Base-by-base conservation (phyloP, 2,113 vertebrate genomes). In the Peromyscus maniculatus region DNA sequence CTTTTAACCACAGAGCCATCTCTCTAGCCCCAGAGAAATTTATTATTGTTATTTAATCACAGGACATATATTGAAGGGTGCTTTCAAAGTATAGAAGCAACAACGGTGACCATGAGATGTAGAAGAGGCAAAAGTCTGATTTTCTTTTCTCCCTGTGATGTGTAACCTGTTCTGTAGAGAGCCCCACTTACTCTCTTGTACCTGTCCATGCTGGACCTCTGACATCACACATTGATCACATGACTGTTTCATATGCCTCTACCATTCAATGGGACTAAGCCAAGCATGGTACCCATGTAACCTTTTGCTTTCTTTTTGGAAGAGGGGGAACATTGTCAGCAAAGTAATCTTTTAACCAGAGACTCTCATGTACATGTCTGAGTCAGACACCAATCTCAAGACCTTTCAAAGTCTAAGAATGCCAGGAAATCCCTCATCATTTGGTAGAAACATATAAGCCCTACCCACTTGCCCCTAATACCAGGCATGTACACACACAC, bases 381-480 rank as follows among this genome's bases (percentile, higher is more conserved):
- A 84, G 75, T 69, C 46, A 36, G 17, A 4, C 59, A 31, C 5
- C 9, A 64, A 19, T 57, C 36, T 22, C 2, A 11, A 83, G 7
- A 17, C 72, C 36, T 31, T 90, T 96, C 39, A 87, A 66, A 72
- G 64, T 36, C 66, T 33, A 72, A 15, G 16, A 89, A 74, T 75
- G 33, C 28, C 21, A 39, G 64, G 10, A 88, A 82, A 2, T 1
- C 8, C 0, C 24, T 64, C 16, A 22, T 80, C 21, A 79, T 39
- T 46, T 93, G 75, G 7, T 46, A 93, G 39, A 79, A 49, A 9
- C 13, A 62, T 62, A 1, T 71, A 46, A 92, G 72, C 13, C 7
- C 24, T 12, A 0, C 1, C 33, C 6, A 5, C 12, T 19, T 22
- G 31, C 66, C 28, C 5, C 2, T 11, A 7, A 4, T 33, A 13